A percentile compares a stretch with the other conserved stretches of the same genome.
Evolutionary conservation across 37 sponge, comb jelly and placozoan species (phyloP).

Genomic region (Halichondria panicea): DNA sequence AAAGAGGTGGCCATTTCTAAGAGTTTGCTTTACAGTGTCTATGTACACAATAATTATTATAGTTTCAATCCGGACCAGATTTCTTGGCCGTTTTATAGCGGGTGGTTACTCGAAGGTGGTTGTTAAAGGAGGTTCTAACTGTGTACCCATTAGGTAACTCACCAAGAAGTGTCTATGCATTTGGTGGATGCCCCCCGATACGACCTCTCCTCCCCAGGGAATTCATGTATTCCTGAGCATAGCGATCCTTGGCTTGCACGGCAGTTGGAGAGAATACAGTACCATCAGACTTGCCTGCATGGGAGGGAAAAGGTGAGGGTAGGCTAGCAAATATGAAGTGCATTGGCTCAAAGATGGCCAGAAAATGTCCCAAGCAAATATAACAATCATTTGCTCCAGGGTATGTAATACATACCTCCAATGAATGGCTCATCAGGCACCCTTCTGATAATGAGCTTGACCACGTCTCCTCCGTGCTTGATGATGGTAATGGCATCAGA

Average conservation of each 20-base stretch:
- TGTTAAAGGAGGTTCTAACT: no score
- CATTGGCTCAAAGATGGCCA: not conserved
- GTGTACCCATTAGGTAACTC: no score
- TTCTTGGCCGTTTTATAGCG: no score
- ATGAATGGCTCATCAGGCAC: conserved; percentile 38
- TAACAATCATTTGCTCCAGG: not conserved
- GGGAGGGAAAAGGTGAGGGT: conserved; percentile 9
- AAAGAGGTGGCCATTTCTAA: no score
- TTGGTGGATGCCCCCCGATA: conserved; percentile 2
- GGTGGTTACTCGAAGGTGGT: no score
- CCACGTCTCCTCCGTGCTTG: conserved; percentile 80
- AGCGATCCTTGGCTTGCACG: conserved; percentile 28
- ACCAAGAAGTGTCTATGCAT: no score
- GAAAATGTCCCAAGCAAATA: not conserved
- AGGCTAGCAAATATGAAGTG: not conserved
- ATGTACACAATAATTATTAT: no score
- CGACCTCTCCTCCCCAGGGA: conserved; percentile 21
- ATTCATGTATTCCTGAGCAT: conserved; percentile 45
- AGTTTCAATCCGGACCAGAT: no score
- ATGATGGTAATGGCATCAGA: conserved; percentile 90
- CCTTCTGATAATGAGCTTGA: conserved; percentile 79
- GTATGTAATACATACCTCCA: conserved; percentile 15
- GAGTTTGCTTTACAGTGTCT: no score
- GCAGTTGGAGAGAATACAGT: conserved; percentile 21
- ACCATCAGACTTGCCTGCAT: conserved; percentile 7